These are phyloP conservation scores for Scaptodrosophila lebanonensis DNA, from an alignment of 1,140 invertebrate genomes.

Conservation along the genomic window DNA sequence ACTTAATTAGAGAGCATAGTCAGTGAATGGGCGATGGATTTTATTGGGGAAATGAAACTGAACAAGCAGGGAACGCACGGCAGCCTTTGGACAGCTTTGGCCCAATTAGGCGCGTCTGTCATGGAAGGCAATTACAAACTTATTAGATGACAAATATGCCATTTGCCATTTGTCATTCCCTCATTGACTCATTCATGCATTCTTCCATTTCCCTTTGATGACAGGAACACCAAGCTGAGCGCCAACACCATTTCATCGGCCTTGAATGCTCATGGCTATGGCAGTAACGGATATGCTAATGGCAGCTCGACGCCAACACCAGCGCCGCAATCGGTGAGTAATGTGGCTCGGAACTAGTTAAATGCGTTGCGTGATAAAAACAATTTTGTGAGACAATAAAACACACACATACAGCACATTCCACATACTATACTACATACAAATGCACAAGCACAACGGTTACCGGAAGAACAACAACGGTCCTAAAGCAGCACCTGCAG, in stretches of 20 bases:
- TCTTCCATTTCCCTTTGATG: neutral
- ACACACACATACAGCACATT: slow-evolving; percentile 13
- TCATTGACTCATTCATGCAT: neutral
- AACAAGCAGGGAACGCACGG: slow-evolving; percentile 19
- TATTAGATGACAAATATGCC: too few relatives aligned
- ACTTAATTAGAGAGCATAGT: slow-evolving; percentile 52
- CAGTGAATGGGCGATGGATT: neutral
- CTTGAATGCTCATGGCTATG: slow-evolving; percentile 64
- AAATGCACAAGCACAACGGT: slow-evolving; percentile 21
- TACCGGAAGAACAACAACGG: neutral
- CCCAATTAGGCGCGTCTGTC: slow-evolving; percentile 37
- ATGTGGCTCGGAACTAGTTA: slow-evolving; percentile 1
- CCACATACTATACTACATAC: slow-evolving; percentile 12
- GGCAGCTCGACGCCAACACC: slow-evolving; percentile 61
- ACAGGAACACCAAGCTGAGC: slow-evolving; percentile 73
- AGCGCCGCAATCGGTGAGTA: slow-evolving; percentile 64
- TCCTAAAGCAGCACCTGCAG: slow-evolving; percentile 22
- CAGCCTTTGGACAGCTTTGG: slow-evolving; percentile 1
- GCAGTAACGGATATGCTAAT: slow-evolving; percentile 63
- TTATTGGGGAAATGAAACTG: slow-evolving; percentile 38
- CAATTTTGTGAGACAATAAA: slow-evolving; percentile 41
- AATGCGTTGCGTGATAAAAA: slow-evolving; percentile 47
- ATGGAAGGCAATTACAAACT: slow-evolving; percentile 38
- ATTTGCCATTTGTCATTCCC: too few relatives aligned
- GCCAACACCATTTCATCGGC: slow-evolving; percentile 74